These are phyloP conservation scores for Tetrao urogallus DNA, from an alignment of 2,113 vertebrate genomes.

Conservation along the genomic window DNA sequence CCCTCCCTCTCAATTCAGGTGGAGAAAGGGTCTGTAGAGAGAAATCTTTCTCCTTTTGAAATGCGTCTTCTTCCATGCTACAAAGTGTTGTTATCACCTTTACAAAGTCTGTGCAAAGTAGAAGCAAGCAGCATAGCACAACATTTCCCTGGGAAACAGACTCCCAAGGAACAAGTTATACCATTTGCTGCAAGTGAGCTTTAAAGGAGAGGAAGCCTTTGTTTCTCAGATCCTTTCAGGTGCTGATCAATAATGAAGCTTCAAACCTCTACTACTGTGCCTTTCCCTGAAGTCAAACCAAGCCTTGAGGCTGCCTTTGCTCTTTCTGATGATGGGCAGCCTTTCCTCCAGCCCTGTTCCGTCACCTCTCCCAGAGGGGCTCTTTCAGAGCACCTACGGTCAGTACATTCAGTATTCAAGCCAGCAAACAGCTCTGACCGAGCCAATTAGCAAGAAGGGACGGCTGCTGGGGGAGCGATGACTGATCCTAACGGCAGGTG, in stretches of 20 bases:
- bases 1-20: conserved; percentile 33
- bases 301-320: neutral
- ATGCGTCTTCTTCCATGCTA: neutral
- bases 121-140: neutral
- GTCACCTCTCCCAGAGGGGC: neutral
- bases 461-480: fast-evolving
- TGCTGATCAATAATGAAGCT: conserved; percentile 51
- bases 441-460: conserved; percentile 17
- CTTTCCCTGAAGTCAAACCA: neutral
- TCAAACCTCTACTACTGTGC: neutral
- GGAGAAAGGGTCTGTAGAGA: neutral
- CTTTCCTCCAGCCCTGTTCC: conserved; percentile 8
- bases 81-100: conserved; percentile 25
- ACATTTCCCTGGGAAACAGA: neutral
- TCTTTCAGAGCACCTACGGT: neutral
- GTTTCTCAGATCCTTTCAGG: conserved; percentile 58
- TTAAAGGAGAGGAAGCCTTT: conserved; percentile 65
- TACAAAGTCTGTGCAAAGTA: neutral
- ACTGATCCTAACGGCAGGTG: neutral
- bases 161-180: neutral
- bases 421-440: neutral
- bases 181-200: conserved; percentile 19
- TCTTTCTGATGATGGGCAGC: conserved; percentile 25
- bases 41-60: conserved; percentile 28
- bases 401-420: neutral